Evolutionary conservation across 2,797 vertebrate genomes (phyloP).

Genomic region (Megalops cyprinoides): DNA sequence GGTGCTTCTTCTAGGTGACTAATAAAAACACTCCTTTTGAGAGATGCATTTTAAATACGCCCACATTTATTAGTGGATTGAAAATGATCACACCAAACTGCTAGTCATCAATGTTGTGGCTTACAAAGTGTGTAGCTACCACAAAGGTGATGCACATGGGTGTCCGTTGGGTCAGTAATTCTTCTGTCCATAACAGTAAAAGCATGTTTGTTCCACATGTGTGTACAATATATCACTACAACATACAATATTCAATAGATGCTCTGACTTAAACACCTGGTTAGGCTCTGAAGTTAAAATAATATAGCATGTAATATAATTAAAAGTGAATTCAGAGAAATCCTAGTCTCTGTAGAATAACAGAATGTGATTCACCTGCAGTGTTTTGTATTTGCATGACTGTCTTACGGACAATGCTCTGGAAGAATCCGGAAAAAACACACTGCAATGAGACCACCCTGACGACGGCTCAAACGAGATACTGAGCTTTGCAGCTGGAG

Average conservation of each 20-base stretch:
- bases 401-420: background rate
- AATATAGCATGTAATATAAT: too few relatives aligned
- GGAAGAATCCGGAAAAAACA: background rate
- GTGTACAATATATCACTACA: background rate
- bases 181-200: background rate
- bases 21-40: background rate
- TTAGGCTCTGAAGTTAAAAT: background rate
- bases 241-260: background rate
- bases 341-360: too few relatives aligned
- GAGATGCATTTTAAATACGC: background rate
- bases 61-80: background rate
- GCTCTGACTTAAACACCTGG: background rate
- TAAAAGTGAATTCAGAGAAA: too few relatives aligned
- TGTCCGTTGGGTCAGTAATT: background rate
- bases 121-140: background rate
- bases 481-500: slow-evolving; percentile 59
- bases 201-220: background rate
- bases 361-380: background rate
- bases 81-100: background rate
- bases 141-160: background rate
- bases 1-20: background rate
- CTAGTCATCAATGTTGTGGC: background rate
- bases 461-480: slow-evolving; percentile 54
- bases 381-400: background rate
- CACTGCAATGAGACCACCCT: background rate